Percentiles rank a stretch among this genome's conserved stretches.
These are phyloP conservation scores for Danio rerio DNA, from an alignment of 2,113 vertebrate species.

Conservation along the genomic window DNA sequence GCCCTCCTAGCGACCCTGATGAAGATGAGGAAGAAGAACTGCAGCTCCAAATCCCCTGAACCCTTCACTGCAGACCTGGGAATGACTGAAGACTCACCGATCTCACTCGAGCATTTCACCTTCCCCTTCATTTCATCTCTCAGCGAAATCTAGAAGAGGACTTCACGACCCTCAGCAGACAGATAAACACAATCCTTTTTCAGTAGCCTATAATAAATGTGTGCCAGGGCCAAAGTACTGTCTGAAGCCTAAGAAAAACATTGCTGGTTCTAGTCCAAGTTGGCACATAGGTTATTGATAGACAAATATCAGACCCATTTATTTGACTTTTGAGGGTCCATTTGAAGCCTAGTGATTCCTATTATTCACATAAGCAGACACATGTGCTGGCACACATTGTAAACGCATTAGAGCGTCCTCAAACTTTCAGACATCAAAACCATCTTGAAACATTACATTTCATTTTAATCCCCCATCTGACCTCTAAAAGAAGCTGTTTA, in stretches of 20 bases:
- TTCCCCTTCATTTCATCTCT: constrained; percentile 27
- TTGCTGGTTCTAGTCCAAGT: constrained; percentile 23
- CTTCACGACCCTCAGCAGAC: neutral
- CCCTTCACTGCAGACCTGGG: neutral
- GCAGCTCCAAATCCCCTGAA: constrained; percentile 90
- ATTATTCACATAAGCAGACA: neutral
- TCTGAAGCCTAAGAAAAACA: neutral
- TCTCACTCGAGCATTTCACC: constrained; percentile 21
- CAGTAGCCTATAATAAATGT: neutral
- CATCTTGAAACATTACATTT: neutral
- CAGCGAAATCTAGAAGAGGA: constrained; percentile 10
- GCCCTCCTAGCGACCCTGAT: constrained; percentile 83
- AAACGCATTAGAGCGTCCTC: neutral
- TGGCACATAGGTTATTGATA: constrained; percentile 19
- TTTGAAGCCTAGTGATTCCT: neutral
- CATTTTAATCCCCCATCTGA: neutral
- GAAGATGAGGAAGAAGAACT: constrained; percentile 90
- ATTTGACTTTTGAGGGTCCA: neutral
- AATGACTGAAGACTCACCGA: constrained; percentile 26
- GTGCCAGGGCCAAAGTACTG: constrained; percentile 3
- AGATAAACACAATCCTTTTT: constrained; percentile 13
- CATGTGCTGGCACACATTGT: neutral
- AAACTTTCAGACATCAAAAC: neutral
- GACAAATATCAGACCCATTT: neutral
- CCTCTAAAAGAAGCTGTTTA: neutral